Conservation (phyloP, 1,140 invertebrate species). For the Drosophila nannoptera region DNA sequence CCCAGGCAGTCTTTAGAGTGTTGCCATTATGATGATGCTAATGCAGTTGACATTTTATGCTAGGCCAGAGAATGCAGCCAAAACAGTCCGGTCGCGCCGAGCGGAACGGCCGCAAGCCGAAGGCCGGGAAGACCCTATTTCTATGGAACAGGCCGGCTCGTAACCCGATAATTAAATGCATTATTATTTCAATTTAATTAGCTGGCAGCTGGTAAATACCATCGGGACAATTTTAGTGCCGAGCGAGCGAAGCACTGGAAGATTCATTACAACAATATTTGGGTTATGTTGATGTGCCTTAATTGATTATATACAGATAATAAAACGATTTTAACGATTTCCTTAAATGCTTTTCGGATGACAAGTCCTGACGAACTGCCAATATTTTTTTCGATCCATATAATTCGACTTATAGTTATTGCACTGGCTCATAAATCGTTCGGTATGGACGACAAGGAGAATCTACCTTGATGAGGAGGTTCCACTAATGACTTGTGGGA, state of each 20-base stretch:
- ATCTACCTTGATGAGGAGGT: no score
- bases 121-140: constrained; percentile 8
- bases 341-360: no score
- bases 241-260: constrained; percentile 52
- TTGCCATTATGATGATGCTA: constrained; percentile 70
- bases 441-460: no score
- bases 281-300: constrained; percentile 36
- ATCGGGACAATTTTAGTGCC: constrained; percentile 38
- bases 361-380: no score
- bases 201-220: constrained; percentile 54
- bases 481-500: no score
- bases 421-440: no score
- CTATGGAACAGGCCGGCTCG: constrained; percentile 17
- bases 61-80: constrained; percentile 36
- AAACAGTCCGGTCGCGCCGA: neutral
- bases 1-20: constrained; percentile 44
- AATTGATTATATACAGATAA: constrained; percentile 39
- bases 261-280: constrained; percentile 64
- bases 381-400: no score
- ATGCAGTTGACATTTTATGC: constrained; percentile 74
- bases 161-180: constrained; percentile 60
- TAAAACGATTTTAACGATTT: constrained; percentile 6
- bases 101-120: constrained; percentile 4
- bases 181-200: constrained; percentile 73
- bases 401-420: no score